Conservation (phyloP, 2,797 vertebrate species). For the Pipistrellus pygmaeus region DNA sequence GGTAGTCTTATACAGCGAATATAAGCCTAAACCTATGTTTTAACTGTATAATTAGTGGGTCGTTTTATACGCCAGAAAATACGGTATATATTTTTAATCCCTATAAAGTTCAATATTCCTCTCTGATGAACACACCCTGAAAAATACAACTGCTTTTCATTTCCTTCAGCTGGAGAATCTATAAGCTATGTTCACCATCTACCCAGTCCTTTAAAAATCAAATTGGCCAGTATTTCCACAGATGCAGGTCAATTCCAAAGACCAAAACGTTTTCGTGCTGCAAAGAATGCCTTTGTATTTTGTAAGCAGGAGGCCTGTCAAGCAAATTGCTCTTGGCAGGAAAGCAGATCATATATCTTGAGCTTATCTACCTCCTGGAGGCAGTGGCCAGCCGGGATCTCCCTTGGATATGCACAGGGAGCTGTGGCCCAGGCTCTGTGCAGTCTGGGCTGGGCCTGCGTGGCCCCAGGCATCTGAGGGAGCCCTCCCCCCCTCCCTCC, state of each 20-base stretch:
- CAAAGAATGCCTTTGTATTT: constrained; percentile 75
- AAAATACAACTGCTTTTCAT: constrained; percentile 37
- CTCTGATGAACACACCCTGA: not conserved
- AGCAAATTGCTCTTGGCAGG: constrained; percentile 83
- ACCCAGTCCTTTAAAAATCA: constrained; percentile 1
- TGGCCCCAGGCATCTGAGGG: not conserved
- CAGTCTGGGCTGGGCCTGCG: not conserved
- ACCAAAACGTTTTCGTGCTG: constrained; percentile 79
- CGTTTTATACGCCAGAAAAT: too few relatives aligned
- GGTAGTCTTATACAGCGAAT: too few relatives aligned
- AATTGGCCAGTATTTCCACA: constrained; percentile 33
- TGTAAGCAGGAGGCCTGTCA: constrained; percentile 77
- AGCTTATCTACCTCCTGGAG: constrained; percentile 69
- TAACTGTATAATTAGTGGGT: too few relatives aligned
- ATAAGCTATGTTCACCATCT: constrained; percentile 40
- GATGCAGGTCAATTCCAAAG: constrained; percentile 72
- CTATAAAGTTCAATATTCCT: not conserved
- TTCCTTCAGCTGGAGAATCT: constrained; percentile 47
- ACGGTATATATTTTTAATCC: not conserved
- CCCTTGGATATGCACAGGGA: not conserved
- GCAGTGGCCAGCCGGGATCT: constrained; percentile 58
- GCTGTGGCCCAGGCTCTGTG: not conserved
- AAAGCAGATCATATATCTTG: constrained; percentile 83
- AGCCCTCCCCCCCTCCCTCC: not conserved
- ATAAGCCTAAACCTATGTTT: too few relatives aligned